Base-by-base conservation (phyloP, 30 jellyfish, hydroid and myxozoan species). In the Mastigias papua region DNA sequence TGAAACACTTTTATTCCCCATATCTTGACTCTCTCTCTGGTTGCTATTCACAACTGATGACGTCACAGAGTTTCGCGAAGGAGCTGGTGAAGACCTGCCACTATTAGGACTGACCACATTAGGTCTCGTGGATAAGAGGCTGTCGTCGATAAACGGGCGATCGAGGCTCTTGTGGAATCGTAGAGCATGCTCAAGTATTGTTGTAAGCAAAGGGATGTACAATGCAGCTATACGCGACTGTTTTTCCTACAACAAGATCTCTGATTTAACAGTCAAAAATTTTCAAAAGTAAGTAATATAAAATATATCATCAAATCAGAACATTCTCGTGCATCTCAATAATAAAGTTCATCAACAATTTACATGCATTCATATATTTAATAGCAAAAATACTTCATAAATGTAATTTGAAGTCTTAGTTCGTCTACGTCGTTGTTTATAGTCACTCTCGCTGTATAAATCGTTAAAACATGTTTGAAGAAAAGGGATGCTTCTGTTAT, bases 121-220 rank as follows among this genome's bases (percentile, higher is more conserved):
- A 31, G 65, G 97, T 33, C 88, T 95, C 25, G 86, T 69, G 78
- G 97, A 88, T 20, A 95, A 89, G 76, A 93, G 90, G 90, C 96
- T 86, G 81, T 95, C 98, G 42, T 95, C 99, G 61, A 95, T 83
- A 22, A 79, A 49, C 1, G 99, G 98, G 23, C 97, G 99, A 49
- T 95, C 99, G 27, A 95, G 96, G 84, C 79, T 88, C 91, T 90
- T 95, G 95, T 95, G 99, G 69, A 95, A 95, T 20, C 99, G 97
- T 4, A 90, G 61, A 1, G 99, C 95, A 70, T 95, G 99, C 92
- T 95, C 99, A 29, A 95, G 97, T 60, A 95, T 95, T n/a, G 90
- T 95, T 19, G 99, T 86, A 62, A 95, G 69, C 69, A 66, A 95
- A 27, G 99, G 99, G 37, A 95, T 86, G 91, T 95, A 95, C 62